A percentile compares a stretch with the other conserved stretches of the same genome.
These are phyloP conservation scores for Lamellibrachia luymesi DNA, from an alignment of 1,140 invertebrate genomes.

Conservation along the genomic window DNA sequence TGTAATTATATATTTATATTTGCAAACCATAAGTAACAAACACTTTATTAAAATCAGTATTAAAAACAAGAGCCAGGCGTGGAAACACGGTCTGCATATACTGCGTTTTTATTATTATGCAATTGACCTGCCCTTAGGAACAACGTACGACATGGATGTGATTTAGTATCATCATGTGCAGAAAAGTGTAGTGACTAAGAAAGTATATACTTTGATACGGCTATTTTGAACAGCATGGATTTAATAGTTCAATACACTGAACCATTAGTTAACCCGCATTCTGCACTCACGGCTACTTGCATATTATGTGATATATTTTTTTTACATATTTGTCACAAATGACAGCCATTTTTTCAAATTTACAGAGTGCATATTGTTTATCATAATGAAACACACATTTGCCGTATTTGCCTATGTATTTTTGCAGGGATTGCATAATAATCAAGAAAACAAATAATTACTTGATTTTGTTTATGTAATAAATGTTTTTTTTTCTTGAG, in stretches of 20 bases:
- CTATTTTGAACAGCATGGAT: background rate
- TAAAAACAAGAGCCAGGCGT: too few relatives aligned
- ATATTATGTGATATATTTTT: background rate
- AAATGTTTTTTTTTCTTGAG: background rate
- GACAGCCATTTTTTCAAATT: background rate
- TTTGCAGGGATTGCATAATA: conserved; percentile 9
- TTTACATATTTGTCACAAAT: background rate
- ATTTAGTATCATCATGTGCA: too few relatives aligned
- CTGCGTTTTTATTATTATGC: too few relatives aligned
- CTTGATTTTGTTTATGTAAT: background rate
- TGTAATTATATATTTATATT: too few relatives aligned
- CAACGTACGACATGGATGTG: too few relatives aligned
- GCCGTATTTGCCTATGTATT: background rate
- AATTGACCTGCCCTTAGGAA: too few relatives aligned
- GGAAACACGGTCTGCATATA: too few relatives aligned
- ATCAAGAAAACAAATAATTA: background rate
- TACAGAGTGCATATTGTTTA: background rate
- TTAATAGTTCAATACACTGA: background rate
- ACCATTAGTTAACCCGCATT: background rate
- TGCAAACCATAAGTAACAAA: too few relatives aligned
- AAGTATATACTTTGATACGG: too few relatives aligned
- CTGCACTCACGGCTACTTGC: background rate
- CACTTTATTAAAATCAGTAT: too few relatives aligned
- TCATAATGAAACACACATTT: background rate
- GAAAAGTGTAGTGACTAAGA: too few relatives aligned